Conservation (phyloP, 2,113 vertebrate species). For the Pampusana beccarii region DNA sequence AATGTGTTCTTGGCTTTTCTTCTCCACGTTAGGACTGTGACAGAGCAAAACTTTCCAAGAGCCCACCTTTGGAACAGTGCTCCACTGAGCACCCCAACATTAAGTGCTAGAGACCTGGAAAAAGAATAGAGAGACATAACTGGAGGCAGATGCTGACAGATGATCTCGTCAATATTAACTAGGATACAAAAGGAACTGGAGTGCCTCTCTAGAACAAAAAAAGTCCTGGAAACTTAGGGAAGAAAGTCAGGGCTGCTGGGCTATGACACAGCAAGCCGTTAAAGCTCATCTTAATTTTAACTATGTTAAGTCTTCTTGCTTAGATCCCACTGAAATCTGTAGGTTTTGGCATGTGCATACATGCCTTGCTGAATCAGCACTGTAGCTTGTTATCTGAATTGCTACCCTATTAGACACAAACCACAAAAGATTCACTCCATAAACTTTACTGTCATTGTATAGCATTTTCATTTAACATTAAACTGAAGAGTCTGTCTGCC, state of each 20-base stretch:
- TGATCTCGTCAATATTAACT: not conserved
- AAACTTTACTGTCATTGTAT: not conserved
- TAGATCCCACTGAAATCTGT: not conserved
- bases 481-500: not conserved
- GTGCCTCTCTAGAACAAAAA: not conserved
- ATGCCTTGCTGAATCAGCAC: not conserved
- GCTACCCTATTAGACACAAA: not conserved
- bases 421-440: not conserved
- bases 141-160: not conserved
- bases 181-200: not conserved
- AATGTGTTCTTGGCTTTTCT: not conserved
- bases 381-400: not conserved
- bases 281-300: not conserved
- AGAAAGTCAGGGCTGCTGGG: not conserved
- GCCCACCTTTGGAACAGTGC: not conserved
- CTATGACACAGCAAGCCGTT: not conserved
- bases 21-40: not conserved
- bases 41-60: not conserved
- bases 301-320: not conserved
- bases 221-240: not conserved
- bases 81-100: not conserved
- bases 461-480: not conserved
- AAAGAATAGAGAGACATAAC: not conserved
- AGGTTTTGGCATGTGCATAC: not conserved
- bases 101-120: not conserved